Evolutionary conservation across 1,140 invertebrate species (phyloP).

Genomic region (Bombus sibiricus): DNA sequence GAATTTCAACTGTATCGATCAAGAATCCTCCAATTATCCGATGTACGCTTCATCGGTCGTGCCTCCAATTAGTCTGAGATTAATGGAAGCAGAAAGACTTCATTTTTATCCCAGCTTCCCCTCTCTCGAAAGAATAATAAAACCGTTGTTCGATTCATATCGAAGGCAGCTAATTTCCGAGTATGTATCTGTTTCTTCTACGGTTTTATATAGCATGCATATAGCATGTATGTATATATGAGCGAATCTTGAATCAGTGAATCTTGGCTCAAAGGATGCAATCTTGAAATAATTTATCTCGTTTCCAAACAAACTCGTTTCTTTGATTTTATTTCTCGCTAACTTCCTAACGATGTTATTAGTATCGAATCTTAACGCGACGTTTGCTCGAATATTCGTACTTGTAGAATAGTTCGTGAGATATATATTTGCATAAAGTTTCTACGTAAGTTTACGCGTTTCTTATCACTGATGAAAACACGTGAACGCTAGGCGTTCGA

Average conservation of each 20-base stretch:
- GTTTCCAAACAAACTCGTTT: too few species aligned
- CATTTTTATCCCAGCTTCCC: neutral
- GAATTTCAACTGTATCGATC: slow-evolving; percentile 14
- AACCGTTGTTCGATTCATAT: neutral
- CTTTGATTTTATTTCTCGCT: neutral
- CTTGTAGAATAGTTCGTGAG: too few species aligned
- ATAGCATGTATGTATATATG: too few species aligned
- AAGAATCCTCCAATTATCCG: slow-evolving; percentile 39
- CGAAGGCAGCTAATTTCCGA: neutral
- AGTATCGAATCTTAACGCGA: too few species aligned
- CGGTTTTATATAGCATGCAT: neutral
- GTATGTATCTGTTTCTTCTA: too few species aligned
- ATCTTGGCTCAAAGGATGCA: neutral
- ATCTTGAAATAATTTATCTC: neutral
- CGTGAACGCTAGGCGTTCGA: neutral
- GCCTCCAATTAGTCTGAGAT: slow-evolving; percentile 31
- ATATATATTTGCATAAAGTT: too few species aligned
- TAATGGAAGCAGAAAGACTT: slow-evolving; percentile 1
- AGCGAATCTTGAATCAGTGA: neutral
- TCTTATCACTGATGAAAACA: neutral
- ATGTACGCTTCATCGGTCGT: neutral
- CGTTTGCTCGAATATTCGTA: too few species aligned
- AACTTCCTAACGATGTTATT: too few species aligned
- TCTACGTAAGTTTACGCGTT: too few species aligned
- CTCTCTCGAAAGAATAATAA: neutral